These are phyloP conservation scores for Rhinogobio ventralis DNA, from an alignment of 2,797 vertebrate species.

Conservation along the genomic window DNA sequence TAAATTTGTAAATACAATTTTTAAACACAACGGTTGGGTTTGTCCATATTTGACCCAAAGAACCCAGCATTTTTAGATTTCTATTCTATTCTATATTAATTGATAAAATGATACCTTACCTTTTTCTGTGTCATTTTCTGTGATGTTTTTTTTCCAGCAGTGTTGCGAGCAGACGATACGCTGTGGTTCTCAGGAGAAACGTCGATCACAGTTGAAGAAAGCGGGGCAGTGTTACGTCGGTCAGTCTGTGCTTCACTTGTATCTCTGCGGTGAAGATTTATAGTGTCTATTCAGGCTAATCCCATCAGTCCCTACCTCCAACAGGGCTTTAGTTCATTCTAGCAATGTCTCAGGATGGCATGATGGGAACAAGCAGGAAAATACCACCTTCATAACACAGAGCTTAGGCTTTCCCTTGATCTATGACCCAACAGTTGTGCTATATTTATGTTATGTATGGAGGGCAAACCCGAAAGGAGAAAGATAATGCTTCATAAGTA, in stretches of 20 bases:
- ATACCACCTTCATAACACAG: conserved; percentile 56
- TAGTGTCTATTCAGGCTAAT: conserved; percentile 73
- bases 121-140: conserved; percentile 77
- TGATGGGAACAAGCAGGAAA: conserved; percentile 36
- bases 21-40: no score
- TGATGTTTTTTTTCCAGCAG: not conserved
- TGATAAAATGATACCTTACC: conserved; percentile 63
- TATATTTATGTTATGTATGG: not conserved
- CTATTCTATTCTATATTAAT: not conserved
- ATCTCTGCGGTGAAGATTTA: conserved; percentile 69
- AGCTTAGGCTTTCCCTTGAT: conserved; percentile 49
- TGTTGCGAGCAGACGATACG: not conserved
- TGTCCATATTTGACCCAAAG: no score
- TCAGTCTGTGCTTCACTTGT: conserved; percentile 50
- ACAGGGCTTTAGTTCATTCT: conserved; percentile 53
- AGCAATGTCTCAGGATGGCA: conserved; percentile 53
- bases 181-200: not conserved
- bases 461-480: not conserved
- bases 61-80: not conserved
- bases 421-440: conserved; percentile 15
- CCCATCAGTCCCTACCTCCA: conserved; percentile 65
- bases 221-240: no score
- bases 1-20: no score
- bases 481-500: not conserved
- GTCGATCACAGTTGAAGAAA: not conserved